Base-by-base conservation (phyloP, 2,113 vertebrate species). In the Chroicocephalus ridibundus region DNA sequence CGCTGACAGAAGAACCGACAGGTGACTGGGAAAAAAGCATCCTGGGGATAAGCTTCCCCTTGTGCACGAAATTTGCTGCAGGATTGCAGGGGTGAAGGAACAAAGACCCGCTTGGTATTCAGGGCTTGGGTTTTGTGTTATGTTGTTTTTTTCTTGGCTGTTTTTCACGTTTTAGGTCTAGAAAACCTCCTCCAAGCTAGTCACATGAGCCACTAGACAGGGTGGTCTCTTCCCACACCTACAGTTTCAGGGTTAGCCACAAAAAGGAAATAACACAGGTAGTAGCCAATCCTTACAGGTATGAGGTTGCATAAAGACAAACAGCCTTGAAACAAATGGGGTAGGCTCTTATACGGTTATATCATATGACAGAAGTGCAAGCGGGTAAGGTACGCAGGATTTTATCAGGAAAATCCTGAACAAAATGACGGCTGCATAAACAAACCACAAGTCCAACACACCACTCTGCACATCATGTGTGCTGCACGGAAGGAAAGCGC, bases 301-400 rank as follows among this genome's bases (percentile, higher is more conserved):
- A 52, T 11, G 20, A 71, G 10, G 18, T 5, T 78, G 51, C 47
- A 84, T 13, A 54, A 44, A 54, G 13, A 58, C 38, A 83, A 88
- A 57, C 6, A 55, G n/a, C 55, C 55, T 78, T 81, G 55, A 86
- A 88, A 40, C 42, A 78, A 86, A 68, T 4, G 8, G 47, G 27
- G 13, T 29, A 44, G 20, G 40, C 15, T 89, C 31, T 34, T 42
- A 31, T 1, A 19, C 0, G 0, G 34, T 32, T 38, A 5, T 17
- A 31, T 9, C 42, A 7, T 4, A 13, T 8, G 20, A 31, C 71
- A 61, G 46, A 75, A 57, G 16, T 54, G 7, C 19, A 57, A 42
- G 21, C 4, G 68, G 60, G 34, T 47, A 69, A 42, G 34, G 27
- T 1, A 1, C 16, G 3, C 25, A 57, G 49, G 64, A 58, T 64